Evolutionary conservation across 2,888 invertebrate genomes (phyloP), one percentile per base, ranked within the genome.

Genomic region (Ferdinandea cuprea): DNA sequence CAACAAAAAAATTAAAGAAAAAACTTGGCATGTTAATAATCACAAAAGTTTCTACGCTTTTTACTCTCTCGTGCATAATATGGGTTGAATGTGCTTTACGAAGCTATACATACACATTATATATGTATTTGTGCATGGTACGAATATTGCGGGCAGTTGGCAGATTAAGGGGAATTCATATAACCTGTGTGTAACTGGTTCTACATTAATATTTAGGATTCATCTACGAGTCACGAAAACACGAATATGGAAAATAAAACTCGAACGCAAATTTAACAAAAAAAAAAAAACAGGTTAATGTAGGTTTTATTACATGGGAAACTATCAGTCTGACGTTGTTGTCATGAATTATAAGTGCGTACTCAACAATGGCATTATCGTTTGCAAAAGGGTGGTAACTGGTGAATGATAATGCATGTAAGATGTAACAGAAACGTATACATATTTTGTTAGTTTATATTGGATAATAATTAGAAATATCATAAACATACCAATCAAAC

Each of bases 81-180:
- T 46, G 68, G 56, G 68, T 68, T 68, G 68, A 68, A 68, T 68
- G 68, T 56, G 68, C 56, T 56, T n/a, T 44, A 68, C 54, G 44
- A 56, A 35, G 35, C 2, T 56, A 25, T 13, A 25, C 2, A 21
- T 7, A 11, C 8, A 35, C 19, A 13, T 32, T n/a, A 17, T n/a
- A 37, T 15, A n/a, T 8, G 19, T 25, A 25, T 25, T 25, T 25
- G 25, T 25, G 5, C 25, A 2, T 3, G 2, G 21, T 21, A 21
- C 9, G 17, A 1, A 17, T 17, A 42, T 13, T n/a, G 25, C 25
- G 5, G 25, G 25, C 37, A 30, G 52, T 42, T 28, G 40, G 25
- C 52, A 17, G 42, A 13, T 42, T 65, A 52, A 59, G 40, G 48
- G 44, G 21, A 52, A 21, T 15, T 15, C 32, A 15, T 50, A 52